phyloP scores from a whole-genome alignment of 2,888 invertebrate genomes.

The Drosophila tanythrix region DNA sequence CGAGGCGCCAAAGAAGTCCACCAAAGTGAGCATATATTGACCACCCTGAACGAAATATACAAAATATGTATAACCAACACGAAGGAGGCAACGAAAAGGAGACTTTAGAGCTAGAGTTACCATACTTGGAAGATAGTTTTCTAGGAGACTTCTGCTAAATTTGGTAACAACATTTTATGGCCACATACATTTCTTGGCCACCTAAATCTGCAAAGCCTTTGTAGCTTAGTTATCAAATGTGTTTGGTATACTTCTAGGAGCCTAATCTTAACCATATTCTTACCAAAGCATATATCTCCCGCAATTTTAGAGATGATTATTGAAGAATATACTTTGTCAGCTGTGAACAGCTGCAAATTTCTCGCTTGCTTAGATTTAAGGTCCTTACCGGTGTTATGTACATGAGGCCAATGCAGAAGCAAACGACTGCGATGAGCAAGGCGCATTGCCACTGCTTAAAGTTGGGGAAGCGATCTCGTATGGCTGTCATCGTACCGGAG shows the following conservation, averaged over 20 bases:
- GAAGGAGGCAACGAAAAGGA: too few species aligned
- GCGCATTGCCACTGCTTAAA: constrained; percentile 86
- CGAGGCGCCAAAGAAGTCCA: constrained; percentile 91
- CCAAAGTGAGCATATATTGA: constrained; percentile 89
- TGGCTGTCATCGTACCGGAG: constrained; percentile 85
- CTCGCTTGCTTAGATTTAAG: too few species aligned
- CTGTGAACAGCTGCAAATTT: neutral
- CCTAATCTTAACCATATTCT: neutral
- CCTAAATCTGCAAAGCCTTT: neutral
- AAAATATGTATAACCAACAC: neutral
- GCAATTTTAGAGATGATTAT: neutral
- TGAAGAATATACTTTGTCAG: neutral
- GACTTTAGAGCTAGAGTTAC: neutral
- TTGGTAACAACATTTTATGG: neutral
- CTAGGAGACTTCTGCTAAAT: neutral
- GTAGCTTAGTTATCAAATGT: neutral
- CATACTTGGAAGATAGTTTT: neutral
- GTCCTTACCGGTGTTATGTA: constrained; percentile 88
- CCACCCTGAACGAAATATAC: constrained; percentile 87
- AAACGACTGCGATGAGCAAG: constrained; percentile 84
- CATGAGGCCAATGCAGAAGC: constrained; percentile 87
- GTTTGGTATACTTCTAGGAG: neutral
- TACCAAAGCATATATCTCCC: neutral
- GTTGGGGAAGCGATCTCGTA: constrained; percentile 85
- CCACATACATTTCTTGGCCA: neutral